Conservation (phyloP, 2,113 vertebrate species). For the Pelobates fuscus region DNA sequence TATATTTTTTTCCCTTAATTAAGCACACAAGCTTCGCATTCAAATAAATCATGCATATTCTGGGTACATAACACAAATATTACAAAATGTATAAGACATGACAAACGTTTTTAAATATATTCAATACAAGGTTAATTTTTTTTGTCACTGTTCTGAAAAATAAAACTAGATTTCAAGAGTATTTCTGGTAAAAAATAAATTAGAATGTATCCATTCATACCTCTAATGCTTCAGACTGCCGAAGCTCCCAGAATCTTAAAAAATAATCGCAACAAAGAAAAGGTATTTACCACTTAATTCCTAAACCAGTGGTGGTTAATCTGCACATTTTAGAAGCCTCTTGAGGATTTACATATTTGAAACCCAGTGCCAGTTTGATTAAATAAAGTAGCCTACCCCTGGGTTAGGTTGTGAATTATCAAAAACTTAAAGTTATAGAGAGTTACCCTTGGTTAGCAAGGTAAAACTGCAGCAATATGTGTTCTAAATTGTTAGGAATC, state of each 20-base stretch:
- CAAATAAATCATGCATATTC: constrained; percentile 52
- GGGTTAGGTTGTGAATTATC: background rate
- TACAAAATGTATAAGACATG: constrained; percentile 33
- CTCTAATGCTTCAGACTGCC: constrained; percentile 13
- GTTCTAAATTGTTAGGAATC: too few relatives aligned
- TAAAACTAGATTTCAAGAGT: background rate
- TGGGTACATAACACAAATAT: constrained; percentile 54
- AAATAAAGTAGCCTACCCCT: background rate
- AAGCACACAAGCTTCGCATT: constrained; percentile 42
- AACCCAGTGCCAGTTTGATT: background rate
- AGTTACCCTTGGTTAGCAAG: background rate
- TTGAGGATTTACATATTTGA: too few relatives aligned
- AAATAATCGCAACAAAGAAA: constrained; percentile 16
- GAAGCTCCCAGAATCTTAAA: constrained; percentile 7
- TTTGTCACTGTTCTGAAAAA: background rate
- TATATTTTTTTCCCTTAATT: constrained; percentile 6
- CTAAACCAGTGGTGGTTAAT: too few relatives aligned
- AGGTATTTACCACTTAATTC: constrained; percentile 4
- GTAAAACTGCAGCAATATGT: too few relatives aligned
- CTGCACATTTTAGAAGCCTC: too few relatives aligned
- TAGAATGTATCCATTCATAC: background rate
- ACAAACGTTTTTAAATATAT: constrained; percentile 32
- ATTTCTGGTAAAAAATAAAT: background rate
- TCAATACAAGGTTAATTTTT: constrained; percentile 42
- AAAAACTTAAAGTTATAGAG: constrained; percentile 27